Evolutionary conservation across 1,140 invertebrate species (phyloP), one percentile per base, ranked within the genome.

Genomic region (Lycorma delicatula): DNA sequence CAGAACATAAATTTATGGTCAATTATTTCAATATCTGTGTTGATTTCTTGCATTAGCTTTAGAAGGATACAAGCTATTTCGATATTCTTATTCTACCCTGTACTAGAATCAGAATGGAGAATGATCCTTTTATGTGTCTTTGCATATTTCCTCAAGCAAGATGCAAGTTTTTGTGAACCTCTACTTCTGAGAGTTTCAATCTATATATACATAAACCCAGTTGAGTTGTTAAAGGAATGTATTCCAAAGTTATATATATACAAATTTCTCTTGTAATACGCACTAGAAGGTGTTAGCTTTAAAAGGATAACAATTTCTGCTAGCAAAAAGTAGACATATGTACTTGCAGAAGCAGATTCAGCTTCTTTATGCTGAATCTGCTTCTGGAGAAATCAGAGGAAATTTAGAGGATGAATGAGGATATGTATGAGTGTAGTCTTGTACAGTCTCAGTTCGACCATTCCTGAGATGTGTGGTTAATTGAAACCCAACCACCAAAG

Each of bases 181-280:
- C 60, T 63, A 11, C 63, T 63, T 20, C 64, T 64, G 7, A 65
- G 36, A 59, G 59, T 65, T 60, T 66, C 60, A 51, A 62, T 59
- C 61, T 58, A 67, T 18, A 67, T 56, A 26, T 67, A 63, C 66
- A 67, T 66, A 18, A 60, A 57, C 18, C 25, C 52, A 46, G 27
- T 58, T 16, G 54, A 46, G 52, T 60, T 54, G 59, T 56, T 60
- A 23, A 63, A 60, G 41, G 29, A 52, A 55, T 64, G 54, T 31
- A 61, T 50, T 25, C 58, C 61, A 22, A 66, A 64, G 56, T 64
- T 65, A 54, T 59, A 61, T 56, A 61, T 58, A 52, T 67, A 63
- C 51, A 64, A 56, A 58, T 66, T 66, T 54, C 59, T 58, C 56
- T 64, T 64, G 58, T 64, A 64, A 60, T 66, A 66, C 49, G 64